Conservation (phyloP, 2,113 vertebrate species). For the Fregata magnificens region DNA sequence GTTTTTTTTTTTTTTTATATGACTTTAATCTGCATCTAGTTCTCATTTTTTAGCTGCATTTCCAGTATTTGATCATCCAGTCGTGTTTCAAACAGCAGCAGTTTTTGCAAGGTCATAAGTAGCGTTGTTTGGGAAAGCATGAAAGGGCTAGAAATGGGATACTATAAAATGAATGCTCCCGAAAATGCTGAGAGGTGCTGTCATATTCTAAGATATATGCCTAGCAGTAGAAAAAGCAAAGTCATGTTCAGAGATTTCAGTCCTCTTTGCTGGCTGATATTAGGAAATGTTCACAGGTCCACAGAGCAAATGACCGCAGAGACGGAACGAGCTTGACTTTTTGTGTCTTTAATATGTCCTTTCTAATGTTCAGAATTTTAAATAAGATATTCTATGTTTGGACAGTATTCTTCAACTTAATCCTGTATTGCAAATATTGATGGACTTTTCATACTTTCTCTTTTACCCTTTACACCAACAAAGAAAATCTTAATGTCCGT, state of each 20-base stretch:
- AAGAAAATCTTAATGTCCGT: not conserved
- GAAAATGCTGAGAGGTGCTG: constrained; percentile 1
- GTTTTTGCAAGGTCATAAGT: not conserved
- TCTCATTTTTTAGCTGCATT: not conserved
- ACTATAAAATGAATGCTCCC: constrained; percentile 24
- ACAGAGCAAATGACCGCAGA: not conserved
- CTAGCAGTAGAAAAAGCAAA: not conserved
- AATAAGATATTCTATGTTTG: not conserved
- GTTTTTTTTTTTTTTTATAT: not conserved
- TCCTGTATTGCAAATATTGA: not conserved
- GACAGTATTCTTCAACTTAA: not conserved
- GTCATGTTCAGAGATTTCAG: not conserved
- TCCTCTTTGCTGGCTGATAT: not conserved
- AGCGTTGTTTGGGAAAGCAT: not conserved
- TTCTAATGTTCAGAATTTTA: not conserved
- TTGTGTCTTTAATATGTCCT: not conserved
- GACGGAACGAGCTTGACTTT: not conserved
- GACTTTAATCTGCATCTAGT: not conserved
- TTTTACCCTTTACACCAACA: not conserved
- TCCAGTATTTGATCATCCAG: not conserved
- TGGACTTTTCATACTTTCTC: not conserved
- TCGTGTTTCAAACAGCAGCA: not conserved
- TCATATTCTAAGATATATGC: not conserved
- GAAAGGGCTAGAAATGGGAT: not conserved
- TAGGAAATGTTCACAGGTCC: not conserved